Base-by-base conservation (phyloP, 2,113 vertebrate genomes). In the Lepus americanus region DNA sequence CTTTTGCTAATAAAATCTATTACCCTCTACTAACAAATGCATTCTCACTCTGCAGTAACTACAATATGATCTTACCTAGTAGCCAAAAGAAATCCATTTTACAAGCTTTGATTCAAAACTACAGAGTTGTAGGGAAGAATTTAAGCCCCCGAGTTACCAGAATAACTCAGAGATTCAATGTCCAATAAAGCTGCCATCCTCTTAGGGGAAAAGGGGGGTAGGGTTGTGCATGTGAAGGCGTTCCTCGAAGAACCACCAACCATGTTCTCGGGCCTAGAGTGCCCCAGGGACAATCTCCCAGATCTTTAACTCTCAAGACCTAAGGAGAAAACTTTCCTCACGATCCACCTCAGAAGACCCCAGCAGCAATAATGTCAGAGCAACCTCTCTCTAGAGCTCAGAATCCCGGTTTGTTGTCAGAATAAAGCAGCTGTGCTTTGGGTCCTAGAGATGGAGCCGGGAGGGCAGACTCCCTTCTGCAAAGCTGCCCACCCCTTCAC, bases 201-300 rank as follows among this genome's bases (percentile, higher is more conserved):
- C 44, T 20, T 4, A 8, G 9, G 6, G 14, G 49, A n/a, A n/a
- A 20, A 95, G 73, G 29, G 23, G 31, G 1, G 4, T 5, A 2
- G 14, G 14, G 29, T 59, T 59, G 19, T 17, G 17, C 3, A 1
- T 10, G 85, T 80, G 14, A 9, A 44, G 4, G 25, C 5, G 23
- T 29, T 39, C 33, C 39, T 29, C 19, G 19, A 44, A n/a, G 20
- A 64, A 31, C 0, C 3, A 85, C 2, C 10, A 63, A 69, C 19
- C 12, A 90, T 19, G 4, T 77, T 53, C 61, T 73, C 61, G 36
- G 25, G 20, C 23, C 70, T 69, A 1, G 5, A 82, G 20, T 83
- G 12, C 7, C 0, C 6, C 69, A 9, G 4, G 4, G 5, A 12
- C 6, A 53, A 72, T 1, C 19, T 61, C 49, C 53, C 2, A 4